Evolutionary conservation across 35 echinoderm and acorn worm genomes (phyloP).

Genomic region (Amphiura filiformis): DNA sequence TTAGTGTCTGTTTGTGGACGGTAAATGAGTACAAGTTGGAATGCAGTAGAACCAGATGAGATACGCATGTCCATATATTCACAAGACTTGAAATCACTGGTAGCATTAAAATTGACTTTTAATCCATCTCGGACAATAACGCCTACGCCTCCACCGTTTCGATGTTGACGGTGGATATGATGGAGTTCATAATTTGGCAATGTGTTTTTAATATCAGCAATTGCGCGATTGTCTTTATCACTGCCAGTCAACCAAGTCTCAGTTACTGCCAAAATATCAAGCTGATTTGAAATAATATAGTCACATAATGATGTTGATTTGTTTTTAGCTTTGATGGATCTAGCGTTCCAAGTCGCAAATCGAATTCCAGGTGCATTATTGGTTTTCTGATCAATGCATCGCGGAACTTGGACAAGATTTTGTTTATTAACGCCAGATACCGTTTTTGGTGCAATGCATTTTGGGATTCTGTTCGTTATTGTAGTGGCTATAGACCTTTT

Average conservation of each 20-base stretch:
- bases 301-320: conserved; percentile 37
- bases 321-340: conserved; percentile 17
- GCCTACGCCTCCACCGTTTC: conserved; percentile 19
- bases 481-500: not conserved
- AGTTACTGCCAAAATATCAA: conserved; percentile 50
- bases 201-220: conserved; percentile 14
- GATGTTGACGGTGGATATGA: not conserved
- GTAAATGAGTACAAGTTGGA: not conserved
- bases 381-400: not conserved
- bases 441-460: not conserved
- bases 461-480: not conserved
- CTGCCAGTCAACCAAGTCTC: conserved; percentile 44
- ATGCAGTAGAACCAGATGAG: not conserved
- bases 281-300: conserved; percentile 10
- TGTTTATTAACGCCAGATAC: too few species aligned
- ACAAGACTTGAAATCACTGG: conserved; percentile 1
- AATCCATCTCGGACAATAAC: conserved; percentile 35
- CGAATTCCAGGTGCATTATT: not conserved
- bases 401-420: not conserved
- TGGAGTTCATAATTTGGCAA: conserved; percentile 34
- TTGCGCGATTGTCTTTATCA: conserved; percentile 25
- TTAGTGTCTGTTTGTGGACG: not conserved
- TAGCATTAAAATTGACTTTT: conserved; percentile 14
- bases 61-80: conserved; percentile 30
- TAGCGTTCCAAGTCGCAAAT: conserved; percentile 42